Evolutionary conservation across 2,113 vertebrate genomes (phyloP).

Genomic region (Bombycilla garrulus): DNA sequence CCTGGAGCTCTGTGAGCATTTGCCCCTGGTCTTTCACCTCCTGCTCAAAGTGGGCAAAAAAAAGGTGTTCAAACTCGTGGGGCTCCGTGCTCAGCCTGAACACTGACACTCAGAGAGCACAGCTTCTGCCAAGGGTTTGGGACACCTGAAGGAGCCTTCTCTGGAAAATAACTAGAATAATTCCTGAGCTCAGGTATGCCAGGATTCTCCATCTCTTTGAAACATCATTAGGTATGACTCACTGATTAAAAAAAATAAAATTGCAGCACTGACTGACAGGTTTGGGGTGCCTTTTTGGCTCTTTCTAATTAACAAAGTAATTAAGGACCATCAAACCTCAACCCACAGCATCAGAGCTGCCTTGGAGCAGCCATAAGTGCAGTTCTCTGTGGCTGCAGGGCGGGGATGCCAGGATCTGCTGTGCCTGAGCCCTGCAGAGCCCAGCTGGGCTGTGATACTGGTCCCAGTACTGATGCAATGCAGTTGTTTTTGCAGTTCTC

Average conservation of each 20-base stretch:
- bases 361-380: accelerated
- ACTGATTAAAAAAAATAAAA: not conserved
- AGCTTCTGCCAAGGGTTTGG: not conserved
- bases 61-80: not conserved
- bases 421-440: not conserved
- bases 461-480: not conserved
- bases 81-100: not conserved
- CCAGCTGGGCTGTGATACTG: not conserved
- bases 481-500: not conserved
- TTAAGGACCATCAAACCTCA: not conserved
- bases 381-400: not conserved
- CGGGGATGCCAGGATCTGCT: not conserved
- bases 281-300: not conserved
- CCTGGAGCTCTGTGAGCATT: not conserved
- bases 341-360: not conserved
- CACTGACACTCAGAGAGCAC: accelerated
- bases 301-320: not conserved
- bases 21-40: not conserved
- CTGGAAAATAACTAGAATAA: not conserved
- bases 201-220: not conserved
- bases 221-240: not conserved
- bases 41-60: not conserved
- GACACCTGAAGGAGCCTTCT: not conserved
- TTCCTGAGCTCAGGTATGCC: not conserved
- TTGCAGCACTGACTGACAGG: not conserved